Evolutionary conservation across 2,888 invertebrate species (phyloP), one percentile per base, ranked within the genome.

Genomic region (Adela reaumurella): DNA sequence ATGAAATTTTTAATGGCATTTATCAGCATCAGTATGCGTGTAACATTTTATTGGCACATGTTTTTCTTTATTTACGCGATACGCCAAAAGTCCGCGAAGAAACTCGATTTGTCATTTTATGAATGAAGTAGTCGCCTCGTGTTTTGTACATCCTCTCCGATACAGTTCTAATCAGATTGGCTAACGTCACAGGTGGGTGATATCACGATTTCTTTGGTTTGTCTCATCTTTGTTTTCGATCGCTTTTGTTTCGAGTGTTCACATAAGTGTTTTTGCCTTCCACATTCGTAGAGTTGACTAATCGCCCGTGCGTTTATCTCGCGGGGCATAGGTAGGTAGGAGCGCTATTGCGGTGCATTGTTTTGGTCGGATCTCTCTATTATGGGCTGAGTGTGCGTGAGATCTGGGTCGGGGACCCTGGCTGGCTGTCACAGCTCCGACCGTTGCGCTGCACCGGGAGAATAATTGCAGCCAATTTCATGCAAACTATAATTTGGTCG

Each of bases 371-470:
- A 35, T 35, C 35, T 35, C 35, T 35, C 35, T 35, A 35, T 35
- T 35, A 14, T 35, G 11, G 35, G 35, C 35, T 8, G 35, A 35
- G 35, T 42, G 59, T 65, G 59, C 76, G 74, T 77, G 76, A 64
- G 76, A 77, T 77, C 72, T 74, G 62, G 77, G 76, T 76, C 77
- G 73, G 65, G 67, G 70, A 64, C 67, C 62, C 60, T 3, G 35
- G 35, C 4, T 8, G n/a, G 11, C 35, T 6, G 35, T 14, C 35
- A 14, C 11, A 14, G 35, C 35, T 35, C 8, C 54, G n/a, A n/a
- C n/a, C n/a, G n/a, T n/a, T n/a, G n/a, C n/a, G 57, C 59, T 60
- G 61, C 62, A 49, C 45, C 44, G 29, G 35, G 60, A 58, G 55
- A 53, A 56, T 50, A 48, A 52, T 48, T 48, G 49, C 47, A 43